Percentiles rank a stretch among this genome's conserved stretches.
Evolutionary conservation across 2,888 invertebrate species (phyloP).

Genomic region (Cacoxenus indagator): DNA sequence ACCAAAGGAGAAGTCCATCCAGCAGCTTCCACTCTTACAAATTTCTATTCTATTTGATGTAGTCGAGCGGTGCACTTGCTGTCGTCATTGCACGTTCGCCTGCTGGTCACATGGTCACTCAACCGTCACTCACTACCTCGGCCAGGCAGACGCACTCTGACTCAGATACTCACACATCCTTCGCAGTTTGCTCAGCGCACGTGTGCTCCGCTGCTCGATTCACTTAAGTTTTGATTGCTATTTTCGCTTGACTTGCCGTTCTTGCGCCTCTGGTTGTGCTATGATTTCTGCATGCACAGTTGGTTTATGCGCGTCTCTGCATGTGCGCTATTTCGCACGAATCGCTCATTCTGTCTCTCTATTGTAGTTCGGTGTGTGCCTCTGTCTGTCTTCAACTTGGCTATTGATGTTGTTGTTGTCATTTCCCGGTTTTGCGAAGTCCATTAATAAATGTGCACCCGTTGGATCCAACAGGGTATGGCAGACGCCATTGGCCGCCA

Average conservation of each 20-base stretch:
- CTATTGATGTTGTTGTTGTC: neutral
- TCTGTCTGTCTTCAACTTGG: neutral
- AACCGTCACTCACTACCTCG: neutral
- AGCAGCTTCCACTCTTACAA: too few relatives aligned
- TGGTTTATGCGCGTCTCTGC: neutral
- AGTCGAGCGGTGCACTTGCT: neutral
- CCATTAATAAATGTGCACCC: neutral
- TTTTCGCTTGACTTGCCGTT: slow-evolving; percentile 60
- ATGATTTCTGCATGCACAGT: neutral
- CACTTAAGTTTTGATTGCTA: slow-evolving; percentile 63
- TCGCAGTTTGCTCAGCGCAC: neutral
- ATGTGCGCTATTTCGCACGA: too few relatives aligned
- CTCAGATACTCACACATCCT: too few relatives aligned
- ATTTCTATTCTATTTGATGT: too few relatives aligned
- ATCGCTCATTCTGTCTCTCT: neutral
- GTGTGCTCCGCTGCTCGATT: slow-evolving; percentile 40
- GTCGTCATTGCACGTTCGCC: neutral
- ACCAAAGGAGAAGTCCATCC: too few relatives aligned
- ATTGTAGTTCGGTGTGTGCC: neutral
- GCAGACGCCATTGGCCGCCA: too few relatives aligned
- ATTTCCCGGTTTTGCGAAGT: neutral
- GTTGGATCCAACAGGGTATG: neutral
- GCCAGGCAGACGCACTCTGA: too few relatives aligned
- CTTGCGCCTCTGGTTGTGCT: slow-evolving; percentile 19
- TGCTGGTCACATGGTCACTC: neutral